These are phyloP conservation scores for Poeciliopsis occidentalis DNA, from an alignment of 2,113 vertebrate species.

Conservation along the genomic window DNA sequence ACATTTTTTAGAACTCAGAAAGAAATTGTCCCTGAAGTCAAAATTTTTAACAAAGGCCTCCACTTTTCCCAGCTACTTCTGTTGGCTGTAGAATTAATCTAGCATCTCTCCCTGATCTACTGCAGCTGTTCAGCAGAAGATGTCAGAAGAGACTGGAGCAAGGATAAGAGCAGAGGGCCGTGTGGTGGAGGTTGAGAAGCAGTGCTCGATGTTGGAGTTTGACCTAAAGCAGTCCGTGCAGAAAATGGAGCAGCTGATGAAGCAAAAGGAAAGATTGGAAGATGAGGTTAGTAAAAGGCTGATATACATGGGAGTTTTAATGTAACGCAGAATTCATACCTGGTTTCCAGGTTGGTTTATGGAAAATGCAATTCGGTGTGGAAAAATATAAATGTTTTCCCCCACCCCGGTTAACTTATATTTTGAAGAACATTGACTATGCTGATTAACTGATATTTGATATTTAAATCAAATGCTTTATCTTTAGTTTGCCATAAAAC, in stretches of 20 bases:
- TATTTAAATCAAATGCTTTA: too few relatives aligned
- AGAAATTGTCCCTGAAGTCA: not conserved
- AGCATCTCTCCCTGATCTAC: not conserved
- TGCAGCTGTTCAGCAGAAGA: conserved; percentile 94
- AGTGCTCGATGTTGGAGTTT: conserved; percentile 97
- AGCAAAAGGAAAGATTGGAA: conserved; percentile 95
- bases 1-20: not conserved
- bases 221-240: conserved; percentile 97
- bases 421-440: too few relatives aligned
- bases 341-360: not conserved
- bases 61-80: not conserved
- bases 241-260: conserved; percentile 93
- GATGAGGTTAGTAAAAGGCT: conserved; percentile 84
- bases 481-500: too few relatives aligned
- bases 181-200: conserved; percentile 95
- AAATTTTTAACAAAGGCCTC: not conserved
- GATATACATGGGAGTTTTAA: not conserved
- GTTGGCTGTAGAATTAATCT: not conserved
- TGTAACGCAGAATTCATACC: not conserved
- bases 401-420: too few relatives aligned
- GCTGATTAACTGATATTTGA: too few relatives aligned
- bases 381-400: too few relatives aligned
- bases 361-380: not conserved
- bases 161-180: conserved; percentile 92
- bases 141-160: conserved; percentile 90